Conservation (phyloP, 2,797 vertebrate species). For the Denticeps clupeoides region DNA sequence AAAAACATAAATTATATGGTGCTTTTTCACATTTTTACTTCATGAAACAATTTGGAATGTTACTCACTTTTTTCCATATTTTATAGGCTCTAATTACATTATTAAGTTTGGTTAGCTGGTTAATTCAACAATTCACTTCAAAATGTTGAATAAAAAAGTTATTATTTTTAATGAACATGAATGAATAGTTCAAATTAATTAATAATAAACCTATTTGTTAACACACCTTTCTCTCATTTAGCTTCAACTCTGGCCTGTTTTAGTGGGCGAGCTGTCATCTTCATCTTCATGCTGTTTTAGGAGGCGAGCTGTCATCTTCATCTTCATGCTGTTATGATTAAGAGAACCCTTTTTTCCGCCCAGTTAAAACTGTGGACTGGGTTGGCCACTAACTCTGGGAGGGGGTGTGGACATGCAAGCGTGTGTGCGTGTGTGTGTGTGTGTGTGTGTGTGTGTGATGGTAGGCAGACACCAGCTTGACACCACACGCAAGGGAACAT, state of each 20-base stretch:
- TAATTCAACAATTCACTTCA: too few relatives aligned
- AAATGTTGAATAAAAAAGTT: too few relatives aligned
- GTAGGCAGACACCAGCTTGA: constrained; percentile 35
- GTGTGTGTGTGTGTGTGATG: constrained; percentile 22
- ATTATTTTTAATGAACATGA: too few relatives aligned
- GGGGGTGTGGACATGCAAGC: not conserved
- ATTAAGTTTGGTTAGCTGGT: too few relatives aligned
- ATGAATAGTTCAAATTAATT: too few relatives aligned
- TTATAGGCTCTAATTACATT: too few relatives aligned
- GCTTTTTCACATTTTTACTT: too few relatives aligned
- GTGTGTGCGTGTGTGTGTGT: constrained; percentile 3
- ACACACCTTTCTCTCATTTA: too few relatives aligned
- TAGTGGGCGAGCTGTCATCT: constrained; percentile 48
- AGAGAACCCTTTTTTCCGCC: constrained; percentile 46
- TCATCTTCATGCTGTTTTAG: constrained; percentile 52
- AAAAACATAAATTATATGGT: too few relatives aligned
- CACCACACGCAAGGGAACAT: constrained; percentile 38
- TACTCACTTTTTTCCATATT: too few relatives aligned
- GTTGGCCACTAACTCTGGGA: not conserved
- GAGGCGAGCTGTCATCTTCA: constrained; percentile 55
- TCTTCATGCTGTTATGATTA: constrained; percentile 48
- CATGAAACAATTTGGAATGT: too few relatives aligned
- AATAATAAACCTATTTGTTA: too few relatives aligned
- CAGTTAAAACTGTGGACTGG: constrained; percentile 13
- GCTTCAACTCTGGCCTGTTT: constrained; percentile 40